phyloP scores from a whole-genome alignment of 2,113 vertebrate species.

The Rattus rattus region DNA sequence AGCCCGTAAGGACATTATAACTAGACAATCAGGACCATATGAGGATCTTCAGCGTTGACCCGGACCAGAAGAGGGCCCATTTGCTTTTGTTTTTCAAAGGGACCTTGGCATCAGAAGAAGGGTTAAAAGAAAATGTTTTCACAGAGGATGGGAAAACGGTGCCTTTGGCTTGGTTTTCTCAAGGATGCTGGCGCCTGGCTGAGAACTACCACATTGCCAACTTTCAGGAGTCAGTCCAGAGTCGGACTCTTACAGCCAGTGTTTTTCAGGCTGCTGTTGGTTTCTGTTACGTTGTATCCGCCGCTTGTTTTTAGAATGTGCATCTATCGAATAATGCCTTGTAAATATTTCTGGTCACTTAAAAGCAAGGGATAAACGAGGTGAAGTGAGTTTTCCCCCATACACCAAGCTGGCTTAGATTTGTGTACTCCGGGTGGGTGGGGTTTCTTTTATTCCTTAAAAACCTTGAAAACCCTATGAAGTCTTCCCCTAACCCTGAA shows the following conservation, averaged over 20 bases:
- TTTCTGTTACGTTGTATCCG: neutral
- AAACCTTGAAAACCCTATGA: constrained; percentile 71
- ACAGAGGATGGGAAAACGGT: constrained; percentile 54
- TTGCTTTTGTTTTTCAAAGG: constrained; percentile 55
- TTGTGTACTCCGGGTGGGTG: constrained; percentile 27
- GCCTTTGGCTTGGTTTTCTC: constrained; percentile 76
- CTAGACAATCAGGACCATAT: constrained; percentile 83
- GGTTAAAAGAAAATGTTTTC: constrained; percentile 54
- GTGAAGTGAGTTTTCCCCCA: constrained; percentile 47
- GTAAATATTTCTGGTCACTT: constrained; percentile 70
- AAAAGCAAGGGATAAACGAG: constrained; percentile 68
- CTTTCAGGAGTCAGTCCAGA: constrained; percentile 79
- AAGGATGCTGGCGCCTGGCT: constrained; percentile 76
- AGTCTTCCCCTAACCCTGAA: neutral
- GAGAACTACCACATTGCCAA: constrained; percentile 74
- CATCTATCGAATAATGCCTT: constrained; percentile 72
- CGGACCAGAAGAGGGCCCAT: constrained; percentile 81
- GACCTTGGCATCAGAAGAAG: constrained; percentile 52
- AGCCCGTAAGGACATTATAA: constrained; percentile 86
- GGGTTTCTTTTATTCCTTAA: constrained; percentile 62
- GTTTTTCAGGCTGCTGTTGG: constrained; percentile 29
- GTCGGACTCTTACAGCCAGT: constrained; percentile 78
- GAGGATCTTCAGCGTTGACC: constrained; percentile 82
- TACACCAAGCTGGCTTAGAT: constrained; percentile 29
- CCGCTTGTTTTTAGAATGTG: neutral